Conservation (phyloP, 2,113 vertebrate species). For the crab-eating macaque (Macaca fascicularis) region DNA sequence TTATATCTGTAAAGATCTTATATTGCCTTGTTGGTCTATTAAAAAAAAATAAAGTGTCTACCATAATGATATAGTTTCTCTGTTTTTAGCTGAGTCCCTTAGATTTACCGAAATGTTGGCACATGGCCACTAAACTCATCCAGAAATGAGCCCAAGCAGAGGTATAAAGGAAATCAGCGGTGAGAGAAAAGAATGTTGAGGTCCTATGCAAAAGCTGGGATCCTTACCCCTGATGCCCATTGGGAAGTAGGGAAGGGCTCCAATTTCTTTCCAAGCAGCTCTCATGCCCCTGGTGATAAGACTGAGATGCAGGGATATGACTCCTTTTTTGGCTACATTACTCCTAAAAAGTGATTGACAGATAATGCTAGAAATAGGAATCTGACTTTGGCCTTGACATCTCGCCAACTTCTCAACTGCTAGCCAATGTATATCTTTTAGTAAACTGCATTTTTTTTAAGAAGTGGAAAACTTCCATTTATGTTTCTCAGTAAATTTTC, state of each 20-base stretch:
- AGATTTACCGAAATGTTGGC: background rate
- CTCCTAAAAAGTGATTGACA: background rate
- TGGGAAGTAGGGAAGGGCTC: background rate
- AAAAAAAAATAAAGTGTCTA: constrained; percentile 43
- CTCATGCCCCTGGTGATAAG: background rate
- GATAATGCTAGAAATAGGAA: background rate
- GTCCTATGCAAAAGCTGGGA: background rate
- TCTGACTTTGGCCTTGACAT: background rate
- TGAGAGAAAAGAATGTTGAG: background rate
- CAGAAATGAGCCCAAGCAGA: background rate
- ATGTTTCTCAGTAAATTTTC: background rate
- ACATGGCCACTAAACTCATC: background rate
- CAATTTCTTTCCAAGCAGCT: background rate
- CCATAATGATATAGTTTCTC: background rate
- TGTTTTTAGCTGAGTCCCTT: background rate
- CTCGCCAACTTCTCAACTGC: background rate
- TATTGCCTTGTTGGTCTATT: background rate
- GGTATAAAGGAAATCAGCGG: background rate
- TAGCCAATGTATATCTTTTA: background rate
- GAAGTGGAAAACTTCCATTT: constrained; percentile 32
- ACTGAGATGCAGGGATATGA: background rate
- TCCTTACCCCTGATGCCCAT: background rate
- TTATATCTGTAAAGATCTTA: background rate
- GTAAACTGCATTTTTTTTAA: background rate
- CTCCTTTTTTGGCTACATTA: background rate